Conservation (phyloP, 2,797 vertebrate species). For the Malacoraja senta region DNA sequence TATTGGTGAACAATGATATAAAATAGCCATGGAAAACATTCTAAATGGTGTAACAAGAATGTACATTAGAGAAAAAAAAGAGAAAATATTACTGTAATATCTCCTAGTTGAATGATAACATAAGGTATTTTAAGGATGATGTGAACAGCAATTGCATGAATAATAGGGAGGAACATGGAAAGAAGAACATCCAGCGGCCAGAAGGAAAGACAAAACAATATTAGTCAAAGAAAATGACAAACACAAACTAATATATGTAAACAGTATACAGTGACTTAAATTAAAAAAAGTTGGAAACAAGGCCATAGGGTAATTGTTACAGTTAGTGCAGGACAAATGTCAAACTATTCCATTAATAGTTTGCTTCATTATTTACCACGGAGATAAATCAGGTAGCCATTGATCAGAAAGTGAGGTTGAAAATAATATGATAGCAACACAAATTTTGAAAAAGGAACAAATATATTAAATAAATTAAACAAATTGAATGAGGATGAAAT, state of each 20-base stretch:
- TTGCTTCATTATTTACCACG: not conserved
- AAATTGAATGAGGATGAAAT: not conserved
- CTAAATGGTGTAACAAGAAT: too few species aligned
- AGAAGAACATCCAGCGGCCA: not conserved
- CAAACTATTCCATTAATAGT: not conserved
- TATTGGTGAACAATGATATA: not conserved
- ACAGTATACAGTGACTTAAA: not conserved
- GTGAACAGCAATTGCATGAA: not conserved
- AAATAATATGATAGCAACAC: not conserved
- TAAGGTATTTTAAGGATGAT: not conserved
- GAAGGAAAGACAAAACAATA: not conserved
- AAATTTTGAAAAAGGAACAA: not conserved
- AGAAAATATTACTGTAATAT: too few species aligned
- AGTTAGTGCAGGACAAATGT: not conserved
- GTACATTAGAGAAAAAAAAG: not conserved
- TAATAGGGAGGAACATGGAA: not conserved
- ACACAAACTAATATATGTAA: not conserved
- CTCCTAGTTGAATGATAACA: not conserved
- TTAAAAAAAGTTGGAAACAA: not conserved
- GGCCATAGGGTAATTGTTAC: not conserved
- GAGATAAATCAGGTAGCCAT: not conserved
- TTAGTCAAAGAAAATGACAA: not conserved
- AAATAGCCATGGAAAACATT: not conserved
- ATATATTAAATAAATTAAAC: not conserved
- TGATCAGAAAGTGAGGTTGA: not conserved